phyloP scores from a whole-genome alignment of 2,888 invertebrate genomes.

The Platycnemis pennipes region DNA sequence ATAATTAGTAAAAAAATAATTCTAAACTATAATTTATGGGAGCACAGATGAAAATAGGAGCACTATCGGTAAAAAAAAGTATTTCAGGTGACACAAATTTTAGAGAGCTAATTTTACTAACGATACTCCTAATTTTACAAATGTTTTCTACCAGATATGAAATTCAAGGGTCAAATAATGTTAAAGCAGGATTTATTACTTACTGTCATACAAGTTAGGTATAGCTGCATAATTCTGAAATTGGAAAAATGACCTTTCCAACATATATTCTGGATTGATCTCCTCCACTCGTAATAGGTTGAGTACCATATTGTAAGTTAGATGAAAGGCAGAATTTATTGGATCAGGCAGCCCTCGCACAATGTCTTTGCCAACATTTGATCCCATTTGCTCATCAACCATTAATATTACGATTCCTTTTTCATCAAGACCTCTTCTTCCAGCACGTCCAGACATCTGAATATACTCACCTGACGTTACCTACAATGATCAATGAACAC shows the following conservation, averaged over 20 bases:
- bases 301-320: slow-evolving; percentile 99
- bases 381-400: slow-evolving; percentile 98
- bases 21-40: too few species aligned
- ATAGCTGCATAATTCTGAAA: slow-evolving; percentile 99
- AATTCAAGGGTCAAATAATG: not conserved
- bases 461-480: slow-evolving; percentile 99
- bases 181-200: slow-evolving; percentile 76
- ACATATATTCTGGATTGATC: slow-evolving; percentile 99
- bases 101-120: not conserved
- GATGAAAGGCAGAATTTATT: slow-evolving; percentile 98
- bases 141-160: not conserved
- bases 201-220: slow-evolving; percentile 93
- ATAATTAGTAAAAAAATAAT: too few species aligned
- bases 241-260: slow-evolving; percentile 98
- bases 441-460: slow-evolving; percentile 99
- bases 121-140: not conserved
- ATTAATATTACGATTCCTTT: slow-evolving; percentile 98
- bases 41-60: too few species aligned
- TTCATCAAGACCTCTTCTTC: slow-evolving; percentile 97
- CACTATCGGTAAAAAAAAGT: too few species aligned
- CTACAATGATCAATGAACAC: slow-evolving; percentile 77
- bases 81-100: not conserved
- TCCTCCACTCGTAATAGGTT: slow-evolving; percentile 98
- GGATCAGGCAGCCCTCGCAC: slow-evolving; percentile 96
- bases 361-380: slow-evolving; percentile 87